Conservation (phyloP, 92 coral and sea anemone genomes). For the Zoanthus solanderi region DNA sequence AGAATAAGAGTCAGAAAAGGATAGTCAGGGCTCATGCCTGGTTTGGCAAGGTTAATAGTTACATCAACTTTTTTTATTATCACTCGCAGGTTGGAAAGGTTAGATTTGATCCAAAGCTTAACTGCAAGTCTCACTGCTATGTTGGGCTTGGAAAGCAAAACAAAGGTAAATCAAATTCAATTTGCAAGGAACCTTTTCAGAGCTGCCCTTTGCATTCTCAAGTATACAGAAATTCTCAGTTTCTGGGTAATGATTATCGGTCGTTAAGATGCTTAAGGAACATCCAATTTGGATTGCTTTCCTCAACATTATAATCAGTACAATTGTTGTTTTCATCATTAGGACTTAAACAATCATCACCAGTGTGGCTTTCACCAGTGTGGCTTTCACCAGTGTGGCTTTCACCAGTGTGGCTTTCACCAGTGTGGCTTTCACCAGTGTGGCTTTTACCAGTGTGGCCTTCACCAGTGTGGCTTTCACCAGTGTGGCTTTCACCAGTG, state of each 20-base stretch:
- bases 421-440: too few relatives aligned
- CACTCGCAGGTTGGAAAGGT: conserved; percentile 81
- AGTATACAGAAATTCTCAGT: not conserved
- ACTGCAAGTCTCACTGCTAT: conserved; percentile 83
- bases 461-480: too few relatives aligned
- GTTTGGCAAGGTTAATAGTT: not conserved
- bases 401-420: too few relatives aligned
- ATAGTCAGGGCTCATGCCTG: too few relatives aligned
- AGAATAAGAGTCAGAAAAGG: not conserved
- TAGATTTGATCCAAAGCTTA: conserved; percentile 77
- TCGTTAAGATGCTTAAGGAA: not conserved
- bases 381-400: not conserved
- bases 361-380: not conserved
- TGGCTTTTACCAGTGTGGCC: too few relatives aligned
- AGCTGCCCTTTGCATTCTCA: not conserved
- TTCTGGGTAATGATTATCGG: not conserved
- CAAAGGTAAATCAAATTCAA: conserved; percentile 39
- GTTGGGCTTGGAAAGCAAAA: conserved; percentile 75
- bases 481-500: too few relatives aligned
- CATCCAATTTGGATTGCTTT: too few relatives aligned
- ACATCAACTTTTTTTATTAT: not conserved
- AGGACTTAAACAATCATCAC: not conserved
- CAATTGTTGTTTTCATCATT: not conserved
- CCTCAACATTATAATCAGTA: not conserved
- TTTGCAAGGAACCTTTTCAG: not conserved